Conservation (phyloP, 2,113 vertebrate species). For the Anhinga anhinga region DNA sequence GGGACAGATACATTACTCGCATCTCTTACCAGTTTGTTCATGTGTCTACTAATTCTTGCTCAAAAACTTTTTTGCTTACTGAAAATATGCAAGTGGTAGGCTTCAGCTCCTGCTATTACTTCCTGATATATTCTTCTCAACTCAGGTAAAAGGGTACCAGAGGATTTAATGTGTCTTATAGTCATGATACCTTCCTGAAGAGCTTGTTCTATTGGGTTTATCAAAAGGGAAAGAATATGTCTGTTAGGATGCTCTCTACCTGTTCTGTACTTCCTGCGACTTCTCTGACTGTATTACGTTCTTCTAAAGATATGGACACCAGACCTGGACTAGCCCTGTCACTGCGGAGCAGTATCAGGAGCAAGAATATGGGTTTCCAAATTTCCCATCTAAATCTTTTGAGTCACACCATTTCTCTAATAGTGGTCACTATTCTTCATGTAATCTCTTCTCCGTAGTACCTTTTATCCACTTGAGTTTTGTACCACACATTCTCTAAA, state of each 20-base stretch:
- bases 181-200: not conserved
- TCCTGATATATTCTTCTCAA: not conserved
- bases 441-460: not conserved
- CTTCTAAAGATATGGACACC: not conserved
- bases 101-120: not conserved
- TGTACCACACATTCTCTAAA: not conserved
- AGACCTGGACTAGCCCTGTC: not conserved
- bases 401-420: fast-evolving
- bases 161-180: not conserved
- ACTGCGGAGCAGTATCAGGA: not conserved
- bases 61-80: not conserved
- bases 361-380: fast-evolving
- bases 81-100: not conserved
- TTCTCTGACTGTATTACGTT: not conserved
- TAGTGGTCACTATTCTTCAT: not conserved
- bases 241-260: not conserved
- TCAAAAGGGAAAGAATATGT: not conserved
- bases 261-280: not conserved
- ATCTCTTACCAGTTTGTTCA: not conserved
- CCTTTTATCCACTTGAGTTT: not conserved
- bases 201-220: not conserved
- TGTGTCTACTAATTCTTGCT: not conserved
- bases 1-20: fast-evolving
- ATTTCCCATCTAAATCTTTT: not conserved
- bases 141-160: not conserved